Evolutionary conservation across 64 coral and sea anemone species (phyloP), one percentile per base, ranked within the genome.

Genomic region (Stichodactyla mertensii): DNA sequence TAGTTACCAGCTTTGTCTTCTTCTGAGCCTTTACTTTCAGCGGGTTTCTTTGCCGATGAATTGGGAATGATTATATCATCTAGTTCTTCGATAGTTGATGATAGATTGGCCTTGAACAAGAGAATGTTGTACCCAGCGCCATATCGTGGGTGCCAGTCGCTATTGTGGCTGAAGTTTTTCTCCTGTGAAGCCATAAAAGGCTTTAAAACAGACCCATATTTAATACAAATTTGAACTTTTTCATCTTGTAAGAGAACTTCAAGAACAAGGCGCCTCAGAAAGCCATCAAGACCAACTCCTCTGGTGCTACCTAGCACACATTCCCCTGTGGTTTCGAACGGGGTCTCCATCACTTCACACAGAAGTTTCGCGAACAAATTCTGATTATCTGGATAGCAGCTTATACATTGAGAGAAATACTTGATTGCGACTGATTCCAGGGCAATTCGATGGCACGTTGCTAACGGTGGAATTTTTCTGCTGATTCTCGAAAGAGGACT

Each of bases 91-190:
- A 97, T 51, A 66, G 52, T 93, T 4, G 88, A 87, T 0, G 94
- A 89, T 4, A 97, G 57, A 31, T 97, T 97, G 20, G 86, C 88
- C 31, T 78, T 67, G 54, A 97, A 26, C 18, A 99, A 82, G 52
- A 84, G 51, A 64, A 94, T 91, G 55, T 87, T 71, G 51, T 92
- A 87, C 51, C 93, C 93, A 71, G 97, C 97, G 52, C 97, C 97
- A 80, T 95, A 95, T 71, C 97, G 81, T 23, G 97, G 97, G 62
- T 93, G 97, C 97, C 97, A 99, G 53, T 89, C 94, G 6, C 82
- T 66, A 52, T 86, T 83, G 28, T 97, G 94, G 45, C 85, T 60
- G n/a, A 97, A 97, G 64, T 89, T 86, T 45, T 62, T 77, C 6
- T 88, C 91, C 15, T 59, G 70, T 24, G 87, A 83, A 14, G 88